phyloP scores from a whole-genome alignment of 2,888 invertebrate genomes.

The Eupithecia exiguata region DNA sequence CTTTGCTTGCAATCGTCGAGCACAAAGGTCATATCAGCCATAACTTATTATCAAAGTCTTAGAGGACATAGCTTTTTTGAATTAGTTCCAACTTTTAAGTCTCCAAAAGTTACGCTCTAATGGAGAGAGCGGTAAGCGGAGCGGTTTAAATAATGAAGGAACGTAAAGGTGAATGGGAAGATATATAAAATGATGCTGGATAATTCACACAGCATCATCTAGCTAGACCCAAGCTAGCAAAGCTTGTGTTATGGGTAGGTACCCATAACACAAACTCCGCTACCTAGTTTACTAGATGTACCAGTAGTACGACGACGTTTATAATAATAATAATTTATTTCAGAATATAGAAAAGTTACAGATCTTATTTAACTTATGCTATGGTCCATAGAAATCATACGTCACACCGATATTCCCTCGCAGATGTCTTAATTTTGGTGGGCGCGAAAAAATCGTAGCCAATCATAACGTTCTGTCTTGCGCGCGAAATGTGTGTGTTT shows the following conservation, averaged over 20 bases:
- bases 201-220: not conserved
- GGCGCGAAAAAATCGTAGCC: too few relatives aligned
- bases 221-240: not conserved
- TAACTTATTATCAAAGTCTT: conserved; percentile 7
- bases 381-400: too few relatives aligned
- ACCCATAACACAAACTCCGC: too few relatives aligned
- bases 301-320: too few relatives aligned
- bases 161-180: not conserved
- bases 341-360: too few relatives aligned
- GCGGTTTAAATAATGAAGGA: not conserved
- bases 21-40: conserved; percentile 5
- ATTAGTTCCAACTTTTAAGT: conserved; percentile 4
- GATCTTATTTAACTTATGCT: too few relatives aligned
- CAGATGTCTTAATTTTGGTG: too few relatives aligned
- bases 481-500: too few relatives aligned
- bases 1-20: not conserved
- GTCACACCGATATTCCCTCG: too few relatives aligned
- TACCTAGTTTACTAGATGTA: too few relatives aligned
- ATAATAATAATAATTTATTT: too few relatives aligned
- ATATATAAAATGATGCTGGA: not conserved
- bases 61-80: conserved; percentile 10
- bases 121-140: not conserved
- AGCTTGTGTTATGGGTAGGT: not conserved
- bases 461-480: too few relatives aligned
- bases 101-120: not conserved